Percentiles rank a stretch among this genome's conserved stretches.
Evolutionary conservation across 2,113 vertebrate species (phyloP).

Genomic region (Megalops atlanticus): DNA sequence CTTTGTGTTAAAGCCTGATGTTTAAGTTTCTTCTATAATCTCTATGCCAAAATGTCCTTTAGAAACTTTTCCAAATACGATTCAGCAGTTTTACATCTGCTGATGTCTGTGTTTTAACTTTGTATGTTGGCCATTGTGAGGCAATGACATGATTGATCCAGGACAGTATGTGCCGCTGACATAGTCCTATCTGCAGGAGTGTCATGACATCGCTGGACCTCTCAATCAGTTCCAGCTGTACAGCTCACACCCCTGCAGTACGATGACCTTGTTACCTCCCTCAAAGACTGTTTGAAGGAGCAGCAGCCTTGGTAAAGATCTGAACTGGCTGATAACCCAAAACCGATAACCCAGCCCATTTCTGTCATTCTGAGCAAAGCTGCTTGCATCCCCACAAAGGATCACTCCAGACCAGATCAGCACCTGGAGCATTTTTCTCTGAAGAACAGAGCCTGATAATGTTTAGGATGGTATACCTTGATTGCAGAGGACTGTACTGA

Average conservation of each 20-base stretch:
- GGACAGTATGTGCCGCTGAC: not conserved
- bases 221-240: not conserved
- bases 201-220: not conserved
- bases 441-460: too few relatives aligned
- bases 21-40: not conserved
- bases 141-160: not conserved
- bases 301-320: too few relatives aligned
- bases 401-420: too few relatives aligned
- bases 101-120: not conserved
- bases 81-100: not conserved
- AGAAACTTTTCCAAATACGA: not conserved
- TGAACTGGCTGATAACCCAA: too few relatives aligned
- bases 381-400: too few relatives aligned
- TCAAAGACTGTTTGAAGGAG: too few relatives aligned
- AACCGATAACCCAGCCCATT: too few relatives aligned
- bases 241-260: too few relatives aligned
- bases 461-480: too few relatives aligned
- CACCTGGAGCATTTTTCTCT: too few relatives aligned
- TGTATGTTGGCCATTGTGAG: not conserved
- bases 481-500: not conserved
- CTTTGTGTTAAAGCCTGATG: not conserved
- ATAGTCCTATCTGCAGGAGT: not conserved
- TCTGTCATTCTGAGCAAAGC: too few relatives aligned
- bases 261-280: too few relatives aligned
- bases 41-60: not conserved